A percentile compares a stretch with the other conserved stretches of the same genome.
These are phyloP conservation scores for Pelusios castaneus DNA, from an alignment of 2,113 vertebrate genomes.

Conservation along the genomic window DNA sequence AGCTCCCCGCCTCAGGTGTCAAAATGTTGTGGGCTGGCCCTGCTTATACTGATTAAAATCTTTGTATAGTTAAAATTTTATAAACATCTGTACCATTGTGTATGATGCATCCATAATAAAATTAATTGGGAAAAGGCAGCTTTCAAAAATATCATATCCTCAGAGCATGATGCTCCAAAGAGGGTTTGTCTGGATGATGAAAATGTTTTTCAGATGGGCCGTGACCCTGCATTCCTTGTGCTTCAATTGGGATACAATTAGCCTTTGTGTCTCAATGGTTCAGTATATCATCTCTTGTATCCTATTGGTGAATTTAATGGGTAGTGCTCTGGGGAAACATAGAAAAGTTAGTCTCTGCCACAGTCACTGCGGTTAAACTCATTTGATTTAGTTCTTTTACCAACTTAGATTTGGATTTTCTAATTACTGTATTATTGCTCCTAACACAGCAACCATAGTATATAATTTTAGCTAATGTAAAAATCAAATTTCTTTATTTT, in stretches of 20 bases:
- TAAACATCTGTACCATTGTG: not conserved
- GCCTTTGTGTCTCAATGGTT: not conserved
- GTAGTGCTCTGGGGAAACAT: not conserved
- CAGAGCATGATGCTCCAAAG: not conserved
- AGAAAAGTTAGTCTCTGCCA: not conserved
- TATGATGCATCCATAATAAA: not conserved
- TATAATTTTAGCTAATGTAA: not conserved
- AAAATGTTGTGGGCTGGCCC: too few species aligned
- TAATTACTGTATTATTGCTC: not conserved
- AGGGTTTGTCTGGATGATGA: rapidly evolving
- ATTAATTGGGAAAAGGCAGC: not conserved
- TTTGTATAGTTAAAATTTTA: too few species aligned
- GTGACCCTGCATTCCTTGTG: not conserved
- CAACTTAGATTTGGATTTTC: not conserved
- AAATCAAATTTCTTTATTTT: not conserved
- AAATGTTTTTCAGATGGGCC: not conserved
- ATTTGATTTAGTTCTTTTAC: not conserved
- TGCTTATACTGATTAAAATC: too few species aligned
- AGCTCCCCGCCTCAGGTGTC: too few species aligned
- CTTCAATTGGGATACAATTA: not conserved
- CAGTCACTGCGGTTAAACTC: not conserved
- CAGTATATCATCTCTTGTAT: not conserved
- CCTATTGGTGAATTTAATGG: not conserved
- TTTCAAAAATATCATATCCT: not conserved
- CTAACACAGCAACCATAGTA: not conserved